Conservation (phyloP, 2,888 invertebrate genomes). For the Drosophila melanocephala region DNA sequence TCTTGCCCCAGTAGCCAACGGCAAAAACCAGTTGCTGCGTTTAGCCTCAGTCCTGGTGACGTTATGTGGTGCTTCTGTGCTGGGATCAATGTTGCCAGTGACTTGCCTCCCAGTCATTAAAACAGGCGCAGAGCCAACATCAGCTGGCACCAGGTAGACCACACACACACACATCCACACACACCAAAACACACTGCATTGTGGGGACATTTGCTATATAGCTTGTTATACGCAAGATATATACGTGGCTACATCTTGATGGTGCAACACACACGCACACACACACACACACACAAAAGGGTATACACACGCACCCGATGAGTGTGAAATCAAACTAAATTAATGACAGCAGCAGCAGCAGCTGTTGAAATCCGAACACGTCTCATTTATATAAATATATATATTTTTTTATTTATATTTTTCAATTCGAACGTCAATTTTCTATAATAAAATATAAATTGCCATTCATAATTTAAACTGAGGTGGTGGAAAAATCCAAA, state of each 20-base stretch:
- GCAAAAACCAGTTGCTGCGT: constrained; percentile 21
- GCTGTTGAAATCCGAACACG: neutral
- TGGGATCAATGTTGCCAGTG: constrained; percentile 24
- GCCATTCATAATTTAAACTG: neutral
- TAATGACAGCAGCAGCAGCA: neutral
- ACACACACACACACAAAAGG: neutral
- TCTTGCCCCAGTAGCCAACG: neutral
- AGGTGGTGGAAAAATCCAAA: neutral
- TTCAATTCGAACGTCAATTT: neutral
- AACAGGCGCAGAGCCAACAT: constrained; percentile 46
- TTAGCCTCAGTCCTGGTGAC: constrained; percentile 2
- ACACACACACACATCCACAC: constrained; percentile 16
- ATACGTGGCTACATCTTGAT: constrained; percentile 34
- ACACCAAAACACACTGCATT: neutral
- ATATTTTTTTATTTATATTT: neutral
- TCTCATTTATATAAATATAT: neutral
- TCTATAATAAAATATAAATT: neutral
- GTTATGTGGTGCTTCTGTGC: constrained; percentile 18
- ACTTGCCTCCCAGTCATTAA: constrained; percentile 60
- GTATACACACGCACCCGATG: neutral
- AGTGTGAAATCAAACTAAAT: neutral
- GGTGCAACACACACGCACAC: constrained; percentile 11
- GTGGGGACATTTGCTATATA: constrained; percentile 43
- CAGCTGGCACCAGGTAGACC: constrained; percentile 15
- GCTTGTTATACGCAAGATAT: constrained; percentile 37